Percentiles rank a stretch among this genome's conserved stretches.
Conservation (phyloP, 2,113 vertebrate genomes). For the Otus sunia region DNA sequence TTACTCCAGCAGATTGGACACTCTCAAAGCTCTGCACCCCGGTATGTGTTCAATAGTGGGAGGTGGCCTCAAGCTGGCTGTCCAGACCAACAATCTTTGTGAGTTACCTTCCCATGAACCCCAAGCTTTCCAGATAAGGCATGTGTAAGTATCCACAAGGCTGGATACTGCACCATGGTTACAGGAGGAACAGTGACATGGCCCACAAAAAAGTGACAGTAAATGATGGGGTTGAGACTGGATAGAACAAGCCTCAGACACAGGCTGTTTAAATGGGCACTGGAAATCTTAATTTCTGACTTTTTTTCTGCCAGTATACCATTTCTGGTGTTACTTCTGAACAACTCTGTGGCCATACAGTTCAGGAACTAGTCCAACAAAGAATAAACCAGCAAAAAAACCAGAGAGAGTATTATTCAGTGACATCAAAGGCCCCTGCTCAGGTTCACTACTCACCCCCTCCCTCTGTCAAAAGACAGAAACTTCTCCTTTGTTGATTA, state of each 20-base stretch:
- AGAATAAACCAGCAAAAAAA: not conserved
- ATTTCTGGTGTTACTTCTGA: not conserved
- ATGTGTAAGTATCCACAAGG: not conserved
- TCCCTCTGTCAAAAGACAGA: not conserved
- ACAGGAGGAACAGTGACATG: not conserved
- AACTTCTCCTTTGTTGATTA: not conserved
- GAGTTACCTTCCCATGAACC: not conserved
- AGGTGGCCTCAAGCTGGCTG: not conserved
- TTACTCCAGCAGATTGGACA: not conserved
- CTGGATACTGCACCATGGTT: not conserved
- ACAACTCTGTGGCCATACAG: not conserved
- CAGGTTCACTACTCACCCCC: not conserved
- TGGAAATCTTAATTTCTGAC: not conserved
- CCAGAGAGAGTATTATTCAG: not conserved
- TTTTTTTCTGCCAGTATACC: not conserved
- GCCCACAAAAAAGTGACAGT: not conserved
- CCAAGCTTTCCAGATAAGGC: not conserved
- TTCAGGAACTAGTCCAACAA: not conserved
- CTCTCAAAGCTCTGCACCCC: not conserved
- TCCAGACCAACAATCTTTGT: not conserved
- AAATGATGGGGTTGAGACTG: not conserved
- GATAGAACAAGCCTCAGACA: not conserved
- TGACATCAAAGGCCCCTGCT: not conserved
- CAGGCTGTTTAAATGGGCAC: not conserved
- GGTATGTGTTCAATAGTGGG: not conserved